phyloP scores from a whole-genome alignment of 2,888 invertebrate genomes.

The Nipponacmea schrenckii region DNA sequence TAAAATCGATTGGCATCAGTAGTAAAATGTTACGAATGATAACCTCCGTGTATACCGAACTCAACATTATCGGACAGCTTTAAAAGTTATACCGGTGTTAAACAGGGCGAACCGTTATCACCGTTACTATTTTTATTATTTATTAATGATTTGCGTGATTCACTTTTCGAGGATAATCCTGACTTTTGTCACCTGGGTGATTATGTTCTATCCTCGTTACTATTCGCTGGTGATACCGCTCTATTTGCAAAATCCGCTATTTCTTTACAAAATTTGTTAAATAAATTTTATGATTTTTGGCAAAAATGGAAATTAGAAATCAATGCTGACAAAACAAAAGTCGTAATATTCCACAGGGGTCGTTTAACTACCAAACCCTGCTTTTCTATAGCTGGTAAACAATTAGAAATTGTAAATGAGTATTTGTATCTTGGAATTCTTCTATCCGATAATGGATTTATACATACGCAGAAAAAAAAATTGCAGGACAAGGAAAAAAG shows the following conservation, averaged over 20 bases:
- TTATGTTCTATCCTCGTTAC: neutral
- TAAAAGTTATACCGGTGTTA: neutral
- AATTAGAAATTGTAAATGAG: neutral
- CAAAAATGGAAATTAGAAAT: neutral
- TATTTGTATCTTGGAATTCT: neutral
- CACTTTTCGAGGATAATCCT: neutral
- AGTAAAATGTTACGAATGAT: neutral
- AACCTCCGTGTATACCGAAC: neutral
- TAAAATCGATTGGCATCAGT: neutral
- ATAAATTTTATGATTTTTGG: neutral
- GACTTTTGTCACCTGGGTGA: neutral
- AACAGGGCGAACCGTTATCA: neutral
- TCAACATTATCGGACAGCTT: neutral
- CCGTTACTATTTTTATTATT: conserved; percentile 1
- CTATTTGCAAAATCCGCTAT: neutral
- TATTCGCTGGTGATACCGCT: neutral
- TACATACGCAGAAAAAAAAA: neutral
- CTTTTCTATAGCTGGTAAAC: neutral
- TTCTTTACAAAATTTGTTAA: neutral
- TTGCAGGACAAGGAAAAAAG: neutral
- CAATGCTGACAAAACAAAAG: neutral
- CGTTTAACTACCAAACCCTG: neutral
- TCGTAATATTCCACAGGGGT: neutral
- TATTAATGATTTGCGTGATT: neutral
- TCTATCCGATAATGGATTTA: neutral